phyloP scores from a whole-genome alignment of 2,113 vertebrate genomes.

The Cepphus grylle region DNA sequence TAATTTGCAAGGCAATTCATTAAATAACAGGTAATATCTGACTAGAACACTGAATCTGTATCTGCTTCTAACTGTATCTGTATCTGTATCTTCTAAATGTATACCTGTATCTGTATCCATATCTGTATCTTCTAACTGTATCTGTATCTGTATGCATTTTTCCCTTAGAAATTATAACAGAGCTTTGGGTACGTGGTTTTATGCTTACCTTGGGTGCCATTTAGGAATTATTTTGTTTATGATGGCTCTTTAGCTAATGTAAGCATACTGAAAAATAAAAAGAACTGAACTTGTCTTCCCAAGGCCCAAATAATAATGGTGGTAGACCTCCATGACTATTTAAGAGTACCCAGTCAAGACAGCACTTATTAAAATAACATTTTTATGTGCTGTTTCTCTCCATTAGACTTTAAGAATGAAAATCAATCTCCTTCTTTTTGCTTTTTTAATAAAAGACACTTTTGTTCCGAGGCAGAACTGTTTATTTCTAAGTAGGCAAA shows the following conservation, averaged over 20 bases:
- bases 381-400: slow-evolving; percentile 7
- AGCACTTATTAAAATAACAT: neutral
- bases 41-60: neutral
- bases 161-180: neutral
- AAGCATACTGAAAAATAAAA: neutral
- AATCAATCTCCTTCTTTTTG: neutral
- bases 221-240: neutral
- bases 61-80: too few relatives aligned
- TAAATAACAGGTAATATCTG: neutral
- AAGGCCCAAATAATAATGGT: neutral
- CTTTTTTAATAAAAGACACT: neutral
- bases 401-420: slow-evolving; percentile 32
- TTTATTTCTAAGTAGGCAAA: slow-evolving; percentile 19
- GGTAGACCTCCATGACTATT: neutral
- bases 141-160: neutral
- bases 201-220: neutral
- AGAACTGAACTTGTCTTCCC: neutral
- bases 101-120: too few relatives aligned
- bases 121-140: too few relatives aligned
- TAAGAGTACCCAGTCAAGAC: neutral
- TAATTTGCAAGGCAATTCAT: neutral
- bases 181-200: neutral
- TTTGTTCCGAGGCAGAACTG: neutral
- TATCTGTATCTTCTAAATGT: too few relatives aligned
- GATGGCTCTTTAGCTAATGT: neutral